Percentiles rank a stretch among this genome's conserved stretches.
phyloP scores from a whole-genome alignment of 2,113 vertebrate genomes.

The Podarcis muralis region DNA sequence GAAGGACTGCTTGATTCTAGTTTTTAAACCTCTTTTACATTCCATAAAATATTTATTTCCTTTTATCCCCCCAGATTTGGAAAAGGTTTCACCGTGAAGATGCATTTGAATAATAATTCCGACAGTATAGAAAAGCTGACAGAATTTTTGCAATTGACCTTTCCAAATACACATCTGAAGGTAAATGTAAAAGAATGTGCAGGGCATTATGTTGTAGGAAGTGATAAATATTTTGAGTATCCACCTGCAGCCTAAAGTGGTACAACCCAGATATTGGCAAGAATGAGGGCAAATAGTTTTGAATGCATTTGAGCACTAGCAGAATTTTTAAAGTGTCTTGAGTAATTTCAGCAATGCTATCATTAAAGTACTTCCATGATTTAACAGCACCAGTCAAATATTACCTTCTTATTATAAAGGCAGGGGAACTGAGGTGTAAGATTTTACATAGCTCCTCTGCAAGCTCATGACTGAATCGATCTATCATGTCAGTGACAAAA shows the following conservation, averaged over 20 bases:
- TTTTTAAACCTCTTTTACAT: background rate
- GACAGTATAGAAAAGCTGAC: conserved; percentile 82
- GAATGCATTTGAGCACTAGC: background rate
- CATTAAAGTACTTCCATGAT: background rate
- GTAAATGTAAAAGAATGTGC: conserved; percentile 69
- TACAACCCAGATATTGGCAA: background rate
- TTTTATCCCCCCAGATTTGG: conserved; percentile 83
- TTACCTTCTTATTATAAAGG: background rate
- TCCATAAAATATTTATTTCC: conserved; percentile 34
- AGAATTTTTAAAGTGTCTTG: background rate
- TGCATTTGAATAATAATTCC: conserved; percentile 85
- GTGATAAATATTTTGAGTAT: background rate
- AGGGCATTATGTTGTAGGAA: background rate
- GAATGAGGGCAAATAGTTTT: background rate
- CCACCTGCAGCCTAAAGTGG: background rate
- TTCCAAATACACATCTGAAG: conserved; percentile 92
- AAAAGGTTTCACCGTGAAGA: conserved; percentile 96
- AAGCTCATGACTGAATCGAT: background rate
- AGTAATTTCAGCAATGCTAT: background rate
- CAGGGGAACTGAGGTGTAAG: background rate
- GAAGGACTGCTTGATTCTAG: background rate
- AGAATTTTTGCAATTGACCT: conserved; percentile 88
- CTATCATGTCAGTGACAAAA: background rate
- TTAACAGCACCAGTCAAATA: background rate
- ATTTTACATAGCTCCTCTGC: background rate